Evolutionary conservation across 2,113 vertebrate genomes (phyloP).

Genomic region (Haemorhous mexicanus): DNA sequence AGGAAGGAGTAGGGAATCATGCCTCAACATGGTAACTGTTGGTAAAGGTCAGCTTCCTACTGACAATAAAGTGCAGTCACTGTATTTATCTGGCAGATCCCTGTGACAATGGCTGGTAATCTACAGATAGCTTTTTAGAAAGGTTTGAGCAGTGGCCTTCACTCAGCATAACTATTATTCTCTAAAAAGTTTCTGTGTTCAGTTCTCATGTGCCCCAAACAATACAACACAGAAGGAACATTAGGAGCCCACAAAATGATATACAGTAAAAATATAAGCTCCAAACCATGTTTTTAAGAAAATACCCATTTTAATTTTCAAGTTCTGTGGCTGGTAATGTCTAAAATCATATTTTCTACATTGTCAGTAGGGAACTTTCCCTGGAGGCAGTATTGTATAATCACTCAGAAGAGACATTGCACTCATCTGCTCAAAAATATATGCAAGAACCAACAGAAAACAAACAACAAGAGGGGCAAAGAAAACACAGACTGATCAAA

Average conservation of each 20-base stretch:
- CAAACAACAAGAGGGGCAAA: not conserved
- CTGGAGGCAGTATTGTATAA: not conserved
- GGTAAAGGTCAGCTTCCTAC: conserved; percentile 56
- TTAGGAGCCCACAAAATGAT: not conserved
- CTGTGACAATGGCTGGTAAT: conserved; percentile 62
- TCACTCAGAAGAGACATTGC: not conserved
- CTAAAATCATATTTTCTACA: not conserved
- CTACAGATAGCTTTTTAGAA: conserved; percentile 36
- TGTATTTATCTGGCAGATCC: conserved; percentile 72
- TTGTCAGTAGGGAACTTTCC: not conserved
- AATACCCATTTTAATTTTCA: not conserved
- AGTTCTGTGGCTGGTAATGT: not conserved
- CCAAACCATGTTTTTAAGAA: not conserved
- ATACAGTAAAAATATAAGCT: not conserved
- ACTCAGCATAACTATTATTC: not conserved
- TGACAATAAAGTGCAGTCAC: conserved; percentile 57
- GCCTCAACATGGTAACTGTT: conserved; percentile 37
- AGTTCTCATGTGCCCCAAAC: not conserved
- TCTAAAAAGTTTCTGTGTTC: not conserved
- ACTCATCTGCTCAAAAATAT: not conserved
- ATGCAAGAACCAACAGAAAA: not conserved
- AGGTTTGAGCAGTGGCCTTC: not conserved
- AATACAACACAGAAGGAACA: not conserved
- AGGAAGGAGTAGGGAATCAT: conserved; percentile 41
- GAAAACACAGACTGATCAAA: not conserved